These are phyloP conservation scores for Petrosia ficiformis DNA, from an alignment of 37 sponge, comb jelly and placozoan species.

Conservation along the genomic window DNA sequence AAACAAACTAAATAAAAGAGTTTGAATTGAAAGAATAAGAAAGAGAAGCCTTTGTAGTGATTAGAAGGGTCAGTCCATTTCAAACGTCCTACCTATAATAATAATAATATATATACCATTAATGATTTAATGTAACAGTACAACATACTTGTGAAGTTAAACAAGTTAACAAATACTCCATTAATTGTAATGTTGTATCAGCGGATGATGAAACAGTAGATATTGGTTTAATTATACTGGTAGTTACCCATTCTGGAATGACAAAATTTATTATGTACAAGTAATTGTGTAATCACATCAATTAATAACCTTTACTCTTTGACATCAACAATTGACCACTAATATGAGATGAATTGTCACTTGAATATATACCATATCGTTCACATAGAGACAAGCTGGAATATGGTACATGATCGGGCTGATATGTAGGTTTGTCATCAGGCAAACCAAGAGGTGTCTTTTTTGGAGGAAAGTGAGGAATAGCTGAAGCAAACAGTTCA, in stretches of 20 bases:
- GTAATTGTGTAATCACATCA: background rate
- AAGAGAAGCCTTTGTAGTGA: constrained; percentile 72
- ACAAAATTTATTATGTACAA: background rate
- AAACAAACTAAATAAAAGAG: constrained; percentile 75
- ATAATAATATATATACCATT: background rate
- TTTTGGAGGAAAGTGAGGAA: constrained; percentile 82
- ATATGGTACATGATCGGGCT: background rate
- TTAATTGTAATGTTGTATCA: constrained; percentile 33
- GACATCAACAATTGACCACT: no score
- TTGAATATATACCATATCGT: constrained; percentile 43
- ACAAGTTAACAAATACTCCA: constrained; percentile 44
- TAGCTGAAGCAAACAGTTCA: constrained; percentile 80
- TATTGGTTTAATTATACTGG: constrained; percentile 7
- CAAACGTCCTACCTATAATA: constrained; percentile 50
- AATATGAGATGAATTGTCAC: background rate
- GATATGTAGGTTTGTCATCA: background rate
- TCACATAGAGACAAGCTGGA: constrained; percentile 20
- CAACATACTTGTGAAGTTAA: constrained; percentile 23
- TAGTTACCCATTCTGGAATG: constrained; percentile 35
- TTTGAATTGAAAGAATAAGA: constrained; percentile 84
- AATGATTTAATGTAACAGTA: no score
- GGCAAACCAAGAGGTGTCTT: constrained; percentile 67
- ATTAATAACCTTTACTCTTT: background rate
- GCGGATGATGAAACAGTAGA: background rate
- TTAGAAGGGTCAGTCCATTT: constrained; percentile 67